Percentiles rank a stretch among this genome's conserved stretches.
phyloP scores from a whole-genome alignment of 2,888 invertebrate species.

The Terebella lapidaria region DNA sequence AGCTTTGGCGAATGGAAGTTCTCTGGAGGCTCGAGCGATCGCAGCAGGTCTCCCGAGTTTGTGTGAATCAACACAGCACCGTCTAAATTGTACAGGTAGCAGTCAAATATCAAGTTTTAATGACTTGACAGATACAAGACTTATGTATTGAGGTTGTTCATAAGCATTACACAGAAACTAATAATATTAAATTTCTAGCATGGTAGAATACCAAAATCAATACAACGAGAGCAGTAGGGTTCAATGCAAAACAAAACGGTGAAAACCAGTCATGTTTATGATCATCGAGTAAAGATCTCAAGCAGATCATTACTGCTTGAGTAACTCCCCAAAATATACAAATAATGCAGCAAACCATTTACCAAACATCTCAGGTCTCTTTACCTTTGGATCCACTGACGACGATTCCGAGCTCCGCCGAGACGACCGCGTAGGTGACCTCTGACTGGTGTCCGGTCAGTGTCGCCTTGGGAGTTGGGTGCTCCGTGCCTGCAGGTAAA shows the following conservation, averaged over 20 bases:
- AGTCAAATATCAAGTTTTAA: neutral
- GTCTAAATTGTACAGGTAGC: conserved; percentile 59
- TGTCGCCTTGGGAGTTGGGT: conserved; percentile 90
- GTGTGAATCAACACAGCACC: conserved; percentile 97
- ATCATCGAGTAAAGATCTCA: too few species aligned
- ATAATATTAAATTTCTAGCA: too few species aligned
- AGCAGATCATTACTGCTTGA: too few species aligned
- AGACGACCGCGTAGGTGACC: conserved; percentile 90
- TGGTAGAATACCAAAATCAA: too few species aligned
- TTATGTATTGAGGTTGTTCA: too few species aligned
- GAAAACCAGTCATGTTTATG: too few species aligned
- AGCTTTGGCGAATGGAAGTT: conserved; percentile 66
- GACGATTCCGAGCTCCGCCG: conserved; percentile 95
- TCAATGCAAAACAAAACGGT: too few species aligned
- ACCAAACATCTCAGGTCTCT: too few species aligned
- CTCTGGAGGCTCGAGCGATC: conserved; percentile 77
- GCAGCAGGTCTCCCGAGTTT: conserved; percentile 89
- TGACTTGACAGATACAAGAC: neutral
- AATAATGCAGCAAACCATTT: too few species aligned
- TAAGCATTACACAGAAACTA: too few species aligned
- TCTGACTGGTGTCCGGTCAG: conserved; percentile 96
- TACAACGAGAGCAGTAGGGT: too few species aligned
- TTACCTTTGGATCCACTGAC: conserved; percentile 78
- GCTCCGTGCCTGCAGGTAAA: conserved; percentile 42
- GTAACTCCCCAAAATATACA: too few species aligned